phyloP scores from a whole-genome alignment of 2,797 vertebrate species.

The Pogonophryne albipinna region DNA sequence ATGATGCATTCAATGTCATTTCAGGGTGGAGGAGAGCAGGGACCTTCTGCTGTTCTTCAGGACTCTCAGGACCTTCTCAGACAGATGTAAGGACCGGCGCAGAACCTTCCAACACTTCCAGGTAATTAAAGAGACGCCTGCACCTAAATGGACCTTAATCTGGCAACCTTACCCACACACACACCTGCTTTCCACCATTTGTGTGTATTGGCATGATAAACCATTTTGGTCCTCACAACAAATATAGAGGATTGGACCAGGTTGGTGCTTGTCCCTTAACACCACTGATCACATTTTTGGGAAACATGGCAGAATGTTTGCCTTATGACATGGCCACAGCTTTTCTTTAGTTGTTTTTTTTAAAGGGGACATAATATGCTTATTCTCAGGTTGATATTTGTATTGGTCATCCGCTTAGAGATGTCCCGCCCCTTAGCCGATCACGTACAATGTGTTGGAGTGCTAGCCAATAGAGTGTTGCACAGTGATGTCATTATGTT shows the following conservation, averaged over 20 bases:
- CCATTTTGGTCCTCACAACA: neutral
- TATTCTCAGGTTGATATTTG: too few species aligned
- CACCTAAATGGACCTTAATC: neutral
- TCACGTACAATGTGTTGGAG: too few species aligned
- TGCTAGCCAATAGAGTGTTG: too few species aligned
- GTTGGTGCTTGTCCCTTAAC: neutral
- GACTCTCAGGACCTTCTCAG: conserved; percentile 86
- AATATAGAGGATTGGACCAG: neutral
- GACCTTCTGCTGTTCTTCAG: conserved; percentile 89
- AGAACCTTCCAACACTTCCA: conserved; percentile 90
- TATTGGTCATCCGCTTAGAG: too few species aligned
- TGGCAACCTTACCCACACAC: neutral
- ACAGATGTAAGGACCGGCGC: conserved; percentile 86
- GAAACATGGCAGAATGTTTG: neutral
- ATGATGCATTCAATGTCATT: conserved; percentile 38
- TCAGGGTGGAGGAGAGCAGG: conserved; percentile 87
- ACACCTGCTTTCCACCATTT: neutral
- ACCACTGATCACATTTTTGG: neutral
- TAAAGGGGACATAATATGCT: too few species aligned
- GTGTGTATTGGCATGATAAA: neutral
- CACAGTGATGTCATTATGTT: too few species aligned
- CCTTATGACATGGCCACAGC: neutral
- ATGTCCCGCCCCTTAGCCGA: too few species aligned
- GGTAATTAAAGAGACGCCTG: conserved; percentile 78
- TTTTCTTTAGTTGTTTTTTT: neutral